Conservation (phyloP, 2,113 vertebrate genomes). For the Chinchilla lanigera region DNA sequence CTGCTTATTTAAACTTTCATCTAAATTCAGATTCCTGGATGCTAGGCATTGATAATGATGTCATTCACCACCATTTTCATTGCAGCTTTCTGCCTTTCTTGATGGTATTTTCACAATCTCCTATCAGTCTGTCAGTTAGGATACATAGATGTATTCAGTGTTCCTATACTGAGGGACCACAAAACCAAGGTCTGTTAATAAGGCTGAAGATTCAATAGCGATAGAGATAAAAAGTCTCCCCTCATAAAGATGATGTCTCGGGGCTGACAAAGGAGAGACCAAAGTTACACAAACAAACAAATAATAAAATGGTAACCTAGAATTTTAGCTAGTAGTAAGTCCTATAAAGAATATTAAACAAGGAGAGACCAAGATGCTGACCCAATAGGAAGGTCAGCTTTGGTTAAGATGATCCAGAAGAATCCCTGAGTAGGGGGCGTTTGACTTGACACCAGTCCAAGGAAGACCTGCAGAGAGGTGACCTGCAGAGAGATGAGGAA, state of each 20-base stretch:
- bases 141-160: background rate
- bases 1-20: slow-evolving; percentile 50
- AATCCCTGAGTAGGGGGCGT: background rate
- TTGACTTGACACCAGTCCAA: background rate
- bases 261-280: fast-evolving
- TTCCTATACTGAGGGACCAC: background rate
- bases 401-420: background rate
- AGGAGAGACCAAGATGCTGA: background rate
- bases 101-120: background rate
- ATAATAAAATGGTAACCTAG: background rate
- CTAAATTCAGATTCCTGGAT: slow-evolving; percentile 25
- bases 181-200: background rate
- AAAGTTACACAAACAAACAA: background rate
- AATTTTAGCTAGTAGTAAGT: background rate
- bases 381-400: background rate
- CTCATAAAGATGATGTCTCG: background rate
- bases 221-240: background rate
- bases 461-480: background rate
- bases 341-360: background rate
- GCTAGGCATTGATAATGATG: background rate
- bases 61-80: background rate
- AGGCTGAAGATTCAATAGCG: background rate
- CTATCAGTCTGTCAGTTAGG: background rate
- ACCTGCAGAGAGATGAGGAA: background rate
- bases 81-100: background rate